Percentiles rank a stretch among this genome's conserved stretches.
phyloP scores from a whole-genome alignment of 2,888 invertebrate genomes.

The Argyresthia goedartella region DNA sequence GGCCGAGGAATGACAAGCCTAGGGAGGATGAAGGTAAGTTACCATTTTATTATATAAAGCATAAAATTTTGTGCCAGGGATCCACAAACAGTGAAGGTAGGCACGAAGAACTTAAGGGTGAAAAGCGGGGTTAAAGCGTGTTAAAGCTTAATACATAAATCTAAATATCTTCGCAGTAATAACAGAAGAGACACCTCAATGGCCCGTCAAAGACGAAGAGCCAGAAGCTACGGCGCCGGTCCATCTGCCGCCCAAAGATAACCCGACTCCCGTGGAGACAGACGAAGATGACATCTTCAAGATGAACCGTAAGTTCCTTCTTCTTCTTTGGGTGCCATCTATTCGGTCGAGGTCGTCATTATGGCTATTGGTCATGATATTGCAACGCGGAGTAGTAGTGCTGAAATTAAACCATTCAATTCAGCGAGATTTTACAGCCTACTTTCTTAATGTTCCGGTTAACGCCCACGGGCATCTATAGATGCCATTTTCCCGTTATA shows the following conservation, averaged over 20 bases:
- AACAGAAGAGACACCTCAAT: slow-evolving; percentile 51
- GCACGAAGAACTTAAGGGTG: no score
- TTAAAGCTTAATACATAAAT: neutral
- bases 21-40: slow-evolving; percentile 22
- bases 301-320: slow-evolving; percentile 34
- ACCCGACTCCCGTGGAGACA: slow-evolving; percentile 25
- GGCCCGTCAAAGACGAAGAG: slow-evolving; percentile 52
- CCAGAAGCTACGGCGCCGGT: slow-evolving; percentile 37
- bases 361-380: no score
- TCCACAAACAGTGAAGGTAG: no score
- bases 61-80: no score
- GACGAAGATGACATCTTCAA: slow-evolving; percentile 43
- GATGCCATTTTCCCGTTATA: no score
- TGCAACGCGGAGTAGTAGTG: no score
- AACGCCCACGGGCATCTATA: no score
- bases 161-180: slow-evolving; percentile 22
- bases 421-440: no score
- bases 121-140: no score
- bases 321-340: neutral
- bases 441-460: no score
- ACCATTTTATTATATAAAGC: neutral
- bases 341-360: no score
- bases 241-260: slow-evolving; percentile 41
- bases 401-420: no score
- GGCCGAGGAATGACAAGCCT: slow-evolving; percentile 47